Percentiles rank a stretch among this genome's conserved stretches.
phyloP scores from a whole-genome alignment of 1,140 invertebrate genomes.

The Patella vulgata region DNA sequence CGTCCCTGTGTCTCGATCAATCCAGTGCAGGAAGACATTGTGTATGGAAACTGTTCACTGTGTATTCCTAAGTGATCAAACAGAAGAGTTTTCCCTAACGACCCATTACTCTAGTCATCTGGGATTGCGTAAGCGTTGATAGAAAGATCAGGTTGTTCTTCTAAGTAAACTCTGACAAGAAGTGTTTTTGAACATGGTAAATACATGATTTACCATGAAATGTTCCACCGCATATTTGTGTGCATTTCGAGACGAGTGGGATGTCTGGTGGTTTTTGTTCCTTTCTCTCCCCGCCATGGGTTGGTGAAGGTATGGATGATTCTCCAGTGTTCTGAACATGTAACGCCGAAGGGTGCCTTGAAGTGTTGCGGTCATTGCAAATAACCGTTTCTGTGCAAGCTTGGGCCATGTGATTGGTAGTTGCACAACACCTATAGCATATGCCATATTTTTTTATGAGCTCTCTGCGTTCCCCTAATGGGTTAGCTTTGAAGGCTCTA shows the following conservation, averaged over 20 bases:
- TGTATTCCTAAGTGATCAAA: conserved; percentile 2
- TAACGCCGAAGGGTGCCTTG: too few species aligned
- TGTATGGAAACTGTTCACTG: conserved; percentile 4
- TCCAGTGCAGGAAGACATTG: conserved; percentile 9
- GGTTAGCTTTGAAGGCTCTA: neutral
- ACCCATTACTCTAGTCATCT: conserved; percentile 29
- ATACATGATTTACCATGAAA: conserved; percentile 23
- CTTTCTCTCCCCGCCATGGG: conserved; percentile 10
- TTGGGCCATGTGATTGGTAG: neutral
- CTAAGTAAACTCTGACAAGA: conserved; percentile 14
- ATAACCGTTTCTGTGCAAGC: neutral
- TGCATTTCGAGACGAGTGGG: conserved; percentile 17
- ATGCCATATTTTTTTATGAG: neutral
- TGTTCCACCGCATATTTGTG: conserved; percentile 11
- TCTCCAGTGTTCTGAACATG: neutral
- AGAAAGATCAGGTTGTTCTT: conserved; percentile 5
- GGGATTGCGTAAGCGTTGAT: conserved; percentile 17
- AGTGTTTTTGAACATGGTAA: conserved; percentile 24
- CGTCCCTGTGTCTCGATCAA: neutral
- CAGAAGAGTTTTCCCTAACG: conserved; percentile 10
- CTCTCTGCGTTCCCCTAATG: too few species aligned
- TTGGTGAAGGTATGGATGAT: neutral
- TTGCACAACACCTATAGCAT: neutral
- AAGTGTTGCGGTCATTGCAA: too few species aligned
- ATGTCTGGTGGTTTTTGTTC: neutral